Evolutionary conservation across 2,888 invertebrate species (phyloP).

Genomic region (Erannis defoliaria): DNA sequence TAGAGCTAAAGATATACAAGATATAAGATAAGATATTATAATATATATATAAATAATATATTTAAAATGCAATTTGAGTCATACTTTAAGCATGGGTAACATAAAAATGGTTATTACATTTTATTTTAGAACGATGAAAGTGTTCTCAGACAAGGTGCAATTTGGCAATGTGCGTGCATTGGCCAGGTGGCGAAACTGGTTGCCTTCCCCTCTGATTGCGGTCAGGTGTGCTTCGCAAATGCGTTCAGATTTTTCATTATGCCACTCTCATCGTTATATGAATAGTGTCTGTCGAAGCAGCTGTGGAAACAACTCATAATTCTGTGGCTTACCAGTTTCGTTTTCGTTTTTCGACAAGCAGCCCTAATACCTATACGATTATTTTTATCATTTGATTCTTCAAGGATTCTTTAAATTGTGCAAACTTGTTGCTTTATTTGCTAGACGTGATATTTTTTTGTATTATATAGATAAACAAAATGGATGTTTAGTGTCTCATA

Average conservation of each 20-base stretch:
- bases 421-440: too few relatives aligned
- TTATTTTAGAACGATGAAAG: slow-evolving; percentile 50
- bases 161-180: slow-evolving; percentile 56
- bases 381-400: too few relatives aligned
- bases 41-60: too few relatives aligned
- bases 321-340: slow-evolving; percentile 5
- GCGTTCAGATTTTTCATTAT: slow-evolving; percentile 59
- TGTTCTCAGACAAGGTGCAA: slow-evolving; percentile 48
- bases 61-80: too few relatives aligned
- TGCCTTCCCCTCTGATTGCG: slow-evolving; percentile 61
- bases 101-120: slow-evolving; percentile 27
- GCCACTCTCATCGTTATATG: slow-evolving; percentile 33
- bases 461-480: slow-evolving; percentile 24
- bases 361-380: too few relatives aligned
- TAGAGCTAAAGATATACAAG: too few relatives aligned
- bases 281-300: slow-evolving; percentile 38
- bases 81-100: too few relatives aligned
- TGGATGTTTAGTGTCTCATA: slow-evolving; percentile 45
- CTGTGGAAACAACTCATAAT: slow-evolving; percentile 52
- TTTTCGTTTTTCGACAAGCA: neutral
- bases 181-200: slow-evolving; percentile 78
- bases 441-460: too few relatives aligned
- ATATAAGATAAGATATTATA: too few relatives aligned
- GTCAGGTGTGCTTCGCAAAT: slow-evolving; percentile 67
- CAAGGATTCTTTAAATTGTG: too few relatives aligned